Evolutionary conservation across 2,888 invertebrate genomes (phyloP).

Genomic region (Lasioglossum figueresi): DNA sequence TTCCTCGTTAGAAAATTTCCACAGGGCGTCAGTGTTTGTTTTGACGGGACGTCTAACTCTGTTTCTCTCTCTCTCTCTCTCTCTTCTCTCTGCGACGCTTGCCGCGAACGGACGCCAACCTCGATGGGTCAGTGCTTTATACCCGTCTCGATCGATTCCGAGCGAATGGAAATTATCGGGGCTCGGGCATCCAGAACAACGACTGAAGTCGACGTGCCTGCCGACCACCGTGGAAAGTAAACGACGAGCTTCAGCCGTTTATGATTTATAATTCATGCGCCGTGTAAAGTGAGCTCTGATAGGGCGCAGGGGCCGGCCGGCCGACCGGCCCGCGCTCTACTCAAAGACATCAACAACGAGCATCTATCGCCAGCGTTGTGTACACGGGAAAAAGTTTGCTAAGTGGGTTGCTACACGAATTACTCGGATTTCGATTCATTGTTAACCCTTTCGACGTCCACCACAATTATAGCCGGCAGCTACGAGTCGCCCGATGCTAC

Average conservation of each 20-base stretch:
- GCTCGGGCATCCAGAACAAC: conserved; percentile 23
- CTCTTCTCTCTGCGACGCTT: neutral
- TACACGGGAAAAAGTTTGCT: neutral
- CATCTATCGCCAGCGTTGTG: neutral
- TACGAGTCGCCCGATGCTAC: neutral
- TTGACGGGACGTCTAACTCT: neutral
- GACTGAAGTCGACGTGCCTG: neutral
- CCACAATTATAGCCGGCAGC: neutral
- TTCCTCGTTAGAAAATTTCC: conserved; percentile 47
- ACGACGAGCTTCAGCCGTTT: conserved; percentile 43
- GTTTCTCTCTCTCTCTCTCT: no score
- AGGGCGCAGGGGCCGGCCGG: neutral
- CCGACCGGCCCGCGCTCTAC: neutral
- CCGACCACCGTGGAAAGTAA: conserved; percentile 14
- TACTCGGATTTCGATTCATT: neutral
- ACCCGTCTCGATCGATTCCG: conserved; percentile 13
- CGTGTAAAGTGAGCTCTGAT: conserved; percentile 41
- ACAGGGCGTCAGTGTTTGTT: neutral
- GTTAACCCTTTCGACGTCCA: neutral
- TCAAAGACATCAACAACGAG: conserved; percentile 26
- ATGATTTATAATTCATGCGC: conserved; percentile 69
- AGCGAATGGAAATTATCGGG: conserved; percentile 17
- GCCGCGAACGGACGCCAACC: neutral
- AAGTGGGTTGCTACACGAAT: conserved; percentile 23
- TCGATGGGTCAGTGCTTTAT: no score